Base-by-base conservation (phyloP, 2,888 invertebrate species). In the Melitaea athalia region DNA sequence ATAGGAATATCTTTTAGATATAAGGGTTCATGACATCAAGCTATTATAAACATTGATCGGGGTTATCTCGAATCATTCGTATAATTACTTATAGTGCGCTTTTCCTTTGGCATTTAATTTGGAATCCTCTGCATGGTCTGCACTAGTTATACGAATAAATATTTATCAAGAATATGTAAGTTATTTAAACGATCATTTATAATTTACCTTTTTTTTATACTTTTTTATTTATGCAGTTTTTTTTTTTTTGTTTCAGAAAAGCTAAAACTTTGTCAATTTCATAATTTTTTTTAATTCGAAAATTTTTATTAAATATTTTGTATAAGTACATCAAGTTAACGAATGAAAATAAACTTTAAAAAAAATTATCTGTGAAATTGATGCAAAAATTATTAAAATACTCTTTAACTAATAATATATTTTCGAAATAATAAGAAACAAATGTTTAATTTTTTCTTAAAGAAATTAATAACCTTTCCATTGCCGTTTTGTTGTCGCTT, bases 21-120 rank as follows among this genome's bases (percentile, higher is more conserved):
- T 72, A 52, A 17, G 74, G 62, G 63, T 68, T 66, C 77, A 75
- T 72, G 76, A 71, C 79, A 79, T 77, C 79, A 78, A 78, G 73
- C 75, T 69, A 72, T 75, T 77, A 81, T 86, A 85, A 88, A 85
- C 85, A 87, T 63, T 72, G 71, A 72, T 72, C 63, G 71, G 76
- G 90, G 90, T 89, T 89, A 90, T 90, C 90, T 79, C 8, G 33
- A 73, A 67, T 70, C 72, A 78, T 79, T 79, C 76, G 76, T 85
- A 84, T 86, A 86, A 82, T 79, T 79, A 75, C 78, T 76, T 72
- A 38, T 73, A 73, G 71, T 72, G 71, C 76, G 75, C 78, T 82
- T 82, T 81, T 76, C 69, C 72, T 69, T 69, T 72, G 72, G 63
- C 82, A 86, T 81, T 86, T 75, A 74, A 76, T 72, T 77, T 74